phyloP scores from a whole-genome alignment of 2,113 vertebrate species.

The Peromyscus maniculatus region DNA sequence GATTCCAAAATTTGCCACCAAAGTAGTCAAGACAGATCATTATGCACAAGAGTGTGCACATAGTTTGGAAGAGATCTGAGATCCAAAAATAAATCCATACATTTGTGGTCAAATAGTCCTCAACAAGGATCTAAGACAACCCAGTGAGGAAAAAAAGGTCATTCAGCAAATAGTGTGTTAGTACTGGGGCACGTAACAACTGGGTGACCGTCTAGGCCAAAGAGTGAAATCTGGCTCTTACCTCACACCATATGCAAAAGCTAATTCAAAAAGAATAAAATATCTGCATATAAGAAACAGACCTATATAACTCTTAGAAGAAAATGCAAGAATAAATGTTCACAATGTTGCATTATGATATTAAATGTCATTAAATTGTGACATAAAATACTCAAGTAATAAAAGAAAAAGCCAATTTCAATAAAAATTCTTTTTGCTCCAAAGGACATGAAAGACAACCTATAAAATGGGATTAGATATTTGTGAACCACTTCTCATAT shows the following conservation, averaged over 20 bases:
- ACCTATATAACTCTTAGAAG: background rate
- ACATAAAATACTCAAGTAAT: background rate
- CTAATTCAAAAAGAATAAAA: background rate
- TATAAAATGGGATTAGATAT: conserved; percentile 7
- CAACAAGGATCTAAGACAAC: background rate
- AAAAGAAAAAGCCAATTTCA: conserved; percentile 35
- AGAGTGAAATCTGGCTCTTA: background rate
- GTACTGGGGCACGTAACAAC: background rate
- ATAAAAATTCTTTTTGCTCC: background rate
- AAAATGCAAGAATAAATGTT: conserved; percentile 21
- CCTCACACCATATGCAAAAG: background rate
- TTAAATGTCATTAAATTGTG: conserved; percentile 1
- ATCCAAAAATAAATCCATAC: conserved; percentile 35
- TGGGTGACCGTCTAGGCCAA: background rate
- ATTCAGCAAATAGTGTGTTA: background rate
- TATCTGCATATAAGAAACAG: background rate
- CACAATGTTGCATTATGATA: background rate
- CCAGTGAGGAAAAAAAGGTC: background rate
- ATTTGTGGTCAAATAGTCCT: conserved; percentile 39
- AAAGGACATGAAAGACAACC: background rate
- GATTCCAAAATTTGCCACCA: conserved; percentile 38
- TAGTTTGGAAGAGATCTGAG: conserved; percentile 13
- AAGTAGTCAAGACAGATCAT: background rate
- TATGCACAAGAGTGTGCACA: background rate
- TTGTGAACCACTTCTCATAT: background rate